Conservation (phyloP, 2,888 invertebrate species). For the Drosophila nr. medialis region DNA sequence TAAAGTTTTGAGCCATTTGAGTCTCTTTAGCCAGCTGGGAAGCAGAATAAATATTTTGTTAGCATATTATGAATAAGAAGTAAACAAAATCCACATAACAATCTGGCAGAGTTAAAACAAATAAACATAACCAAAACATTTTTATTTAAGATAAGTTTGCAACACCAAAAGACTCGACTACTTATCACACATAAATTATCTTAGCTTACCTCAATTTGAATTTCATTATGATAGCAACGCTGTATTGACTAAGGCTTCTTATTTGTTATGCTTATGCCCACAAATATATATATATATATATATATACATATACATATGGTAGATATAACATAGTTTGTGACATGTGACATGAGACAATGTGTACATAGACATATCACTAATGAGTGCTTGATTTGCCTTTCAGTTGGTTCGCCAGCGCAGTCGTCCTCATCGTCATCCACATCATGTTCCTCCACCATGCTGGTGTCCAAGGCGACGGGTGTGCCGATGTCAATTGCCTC, state of each 20-base stretch:
- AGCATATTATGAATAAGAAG: neutral
- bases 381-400: constrained; percentile 5
- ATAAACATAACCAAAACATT: too few relatives aligned
- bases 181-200: neutral
- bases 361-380: constrained; percentile 1
- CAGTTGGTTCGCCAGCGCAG: constrained; percentile 79
- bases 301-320: neutral
- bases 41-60: neutral
- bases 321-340: neutral
- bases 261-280: too few relatives aligned
- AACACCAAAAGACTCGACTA: too few relatives aligned
- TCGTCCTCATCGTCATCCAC: constrained; percentile 81
- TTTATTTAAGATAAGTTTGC: too few relatives aligned
- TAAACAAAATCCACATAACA: too few relatives aligned
- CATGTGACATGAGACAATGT: neutral
- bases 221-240: neutral
- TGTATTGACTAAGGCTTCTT: too few relatives aligned
- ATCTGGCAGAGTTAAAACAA: neutral
- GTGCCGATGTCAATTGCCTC: constrained; percentile 80
- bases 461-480: constrained; percentile 78
- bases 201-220: neutral
- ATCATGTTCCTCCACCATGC: constrained; percentile 82
- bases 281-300: neutral
- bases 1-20: neutral
- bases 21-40: neutral